Evolutionary conservation across 1,140 invertebrate genomes (phyloP).

Genomic region (Helicorthomorpha holstii): DNA sequence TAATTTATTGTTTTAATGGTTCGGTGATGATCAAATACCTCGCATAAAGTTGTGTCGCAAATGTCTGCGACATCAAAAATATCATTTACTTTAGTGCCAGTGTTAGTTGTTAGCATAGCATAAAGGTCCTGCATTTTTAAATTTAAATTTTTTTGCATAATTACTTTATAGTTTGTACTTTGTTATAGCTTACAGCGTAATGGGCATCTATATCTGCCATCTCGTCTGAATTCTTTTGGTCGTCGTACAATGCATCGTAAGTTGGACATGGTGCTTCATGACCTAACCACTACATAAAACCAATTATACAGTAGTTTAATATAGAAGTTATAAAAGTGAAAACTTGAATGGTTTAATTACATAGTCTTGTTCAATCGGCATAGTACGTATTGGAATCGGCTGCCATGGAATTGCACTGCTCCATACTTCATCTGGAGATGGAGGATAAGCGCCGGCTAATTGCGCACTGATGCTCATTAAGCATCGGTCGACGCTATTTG

Average conservation of each 20-base stretch:
- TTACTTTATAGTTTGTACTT: too few relatives aligned
- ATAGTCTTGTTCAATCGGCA: constrained; percentile 44
- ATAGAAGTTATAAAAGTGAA: neutral
- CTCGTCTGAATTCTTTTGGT: neutral
- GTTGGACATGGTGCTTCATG: neutral
- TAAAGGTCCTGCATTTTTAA: neutral
- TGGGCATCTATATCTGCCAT: neutral
- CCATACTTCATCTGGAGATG: constrained; percentile 47
- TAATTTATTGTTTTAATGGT: too few relatives aligned
- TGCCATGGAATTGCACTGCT: constrained; percentile 58
- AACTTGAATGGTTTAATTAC: constrained; percentile 25
- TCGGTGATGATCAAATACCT: too few relatives aligned
- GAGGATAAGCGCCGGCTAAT: constrained; percentile 65
- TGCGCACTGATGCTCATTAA: constrained; percentile 69
- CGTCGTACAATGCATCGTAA: neutral
- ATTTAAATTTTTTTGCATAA: neutral
- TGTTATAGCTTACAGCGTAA: neutral
- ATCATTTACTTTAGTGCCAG: neutral
- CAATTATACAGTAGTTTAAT: neutral
- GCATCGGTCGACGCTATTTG: constrained; percentile 26
- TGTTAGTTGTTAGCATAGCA: neutral
- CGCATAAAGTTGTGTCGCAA: neutral
- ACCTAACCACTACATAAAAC: neutral
- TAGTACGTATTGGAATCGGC: constrained; percentile 66
- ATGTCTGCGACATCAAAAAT: neutral